Evolutionary conservation across 2,797 vertebrate genomes (phyloP).

Genomic region (Podarcis siculus): DNA sequence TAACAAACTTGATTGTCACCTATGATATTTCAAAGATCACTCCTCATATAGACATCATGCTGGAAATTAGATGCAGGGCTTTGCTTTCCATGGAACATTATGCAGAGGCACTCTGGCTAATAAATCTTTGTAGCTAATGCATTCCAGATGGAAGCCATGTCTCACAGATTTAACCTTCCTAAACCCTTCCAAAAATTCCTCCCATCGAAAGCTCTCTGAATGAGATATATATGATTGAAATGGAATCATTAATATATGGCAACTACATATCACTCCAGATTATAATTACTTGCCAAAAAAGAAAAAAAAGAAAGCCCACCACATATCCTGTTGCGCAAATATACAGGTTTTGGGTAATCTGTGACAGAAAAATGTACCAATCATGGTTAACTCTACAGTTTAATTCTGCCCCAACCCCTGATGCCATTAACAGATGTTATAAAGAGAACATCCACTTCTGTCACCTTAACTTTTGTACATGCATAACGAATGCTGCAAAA

Average conservation of each 20-base stretch:
- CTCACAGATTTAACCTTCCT: slow-evolving; percentile 91
- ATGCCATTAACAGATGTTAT: slow-evolving; percentile 60
- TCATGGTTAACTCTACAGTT: slow-evolving; percentile 54
- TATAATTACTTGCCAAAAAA: slow-evolving; percentile 70
- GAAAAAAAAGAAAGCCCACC: slow-evolving; percentile 52
- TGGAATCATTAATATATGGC: slow-evolving; percentile 85
- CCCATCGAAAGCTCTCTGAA: slow-evolving; percentile 82
- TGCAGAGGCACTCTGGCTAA: slow-evolving; percentile 88
- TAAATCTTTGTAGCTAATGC: slow-evolving; percentile 92
- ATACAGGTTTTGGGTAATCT: slow-evolving; percentile 67
- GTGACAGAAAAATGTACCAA: slow-evolving; percentile 62
- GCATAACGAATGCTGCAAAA: slow-evolving; percentile 64
- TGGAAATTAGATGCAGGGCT: slow-evolving; percentile 85
- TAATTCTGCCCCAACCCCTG: slow-evolving; percentile 60
- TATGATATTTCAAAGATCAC: slow-evolving; percentile 84
- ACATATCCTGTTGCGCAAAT: slow-evolving; percentile 71
- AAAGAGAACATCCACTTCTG: slow-evolving; percentile 59
- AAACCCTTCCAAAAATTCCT: slow-evolving; percentile 89
- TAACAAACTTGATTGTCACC: slow-evolving; percentile 83
- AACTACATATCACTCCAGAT: slow-evolving; percentile 82
- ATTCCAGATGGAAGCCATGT: slow-evolving; percentile 93
- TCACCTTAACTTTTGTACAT: slow-evolving; percentile 66
- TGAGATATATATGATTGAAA: slow-evolving; percentile 87
- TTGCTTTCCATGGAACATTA: slow-evolving; percentile 86
- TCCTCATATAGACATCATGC: slow-evolving; percentile 84